phyloP scores from a whole-genome alignment of 2,113 vertebrate genomes.

The Copsychus sechellarum region DNA sequence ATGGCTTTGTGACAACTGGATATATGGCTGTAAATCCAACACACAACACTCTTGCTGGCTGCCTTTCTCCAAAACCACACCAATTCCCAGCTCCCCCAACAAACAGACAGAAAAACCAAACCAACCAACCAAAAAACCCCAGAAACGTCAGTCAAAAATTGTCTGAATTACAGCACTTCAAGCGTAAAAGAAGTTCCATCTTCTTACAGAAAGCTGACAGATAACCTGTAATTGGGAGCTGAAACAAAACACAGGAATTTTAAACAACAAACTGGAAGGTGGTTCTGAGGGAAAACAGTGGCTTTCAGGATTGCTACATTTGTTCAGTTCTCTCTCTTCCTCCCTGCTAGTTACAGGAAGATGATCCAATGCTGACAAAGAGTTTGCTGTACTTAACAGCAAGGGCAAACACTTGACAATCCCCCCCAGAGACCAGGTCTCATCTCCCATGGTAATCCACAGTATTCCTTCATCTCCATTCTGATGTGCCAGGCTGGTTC shows the following conservation, averaged over 20 bases:
- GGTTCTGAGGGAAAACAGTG: neutral
- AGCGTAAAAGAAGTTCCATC: accelerated
- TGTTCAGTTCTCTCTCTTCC: neutral
- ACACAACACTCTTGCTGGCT: neutral
- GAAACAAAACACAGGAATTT: neutral
- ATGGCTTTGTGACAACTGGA: neutral
- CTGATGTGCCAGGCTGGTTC: neutral
- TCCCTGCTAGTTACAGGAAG: neutral
- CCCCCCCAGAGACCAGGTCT: neutral
- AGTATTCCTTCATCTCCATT: neutral
- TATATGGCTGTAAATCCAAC: neutral
- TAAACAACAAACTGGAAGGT: neutral
- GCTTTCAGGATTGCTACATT: neutral
- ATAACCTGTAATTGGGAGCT: neutral
- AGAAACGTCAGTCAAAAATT: neutral
- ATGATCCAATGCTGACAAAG: neutral
- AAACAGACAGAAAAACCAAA: neutral
- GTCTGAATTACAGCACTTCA: neutral
- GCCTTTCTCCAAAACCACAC: neutral
- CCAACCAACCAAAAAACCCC: neutral
- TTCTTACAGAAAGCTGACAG: neutral
- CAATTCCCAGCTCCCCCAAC: neutral
- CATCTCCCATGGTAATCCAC: neutral
- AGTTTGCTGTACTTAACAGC: neutral
- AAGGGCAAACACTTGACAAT: neutral